phyloP scores from a whole-genome alignment of 2,113 vertebrate genomes.

The Sclerurus mexicanus region DNA sequence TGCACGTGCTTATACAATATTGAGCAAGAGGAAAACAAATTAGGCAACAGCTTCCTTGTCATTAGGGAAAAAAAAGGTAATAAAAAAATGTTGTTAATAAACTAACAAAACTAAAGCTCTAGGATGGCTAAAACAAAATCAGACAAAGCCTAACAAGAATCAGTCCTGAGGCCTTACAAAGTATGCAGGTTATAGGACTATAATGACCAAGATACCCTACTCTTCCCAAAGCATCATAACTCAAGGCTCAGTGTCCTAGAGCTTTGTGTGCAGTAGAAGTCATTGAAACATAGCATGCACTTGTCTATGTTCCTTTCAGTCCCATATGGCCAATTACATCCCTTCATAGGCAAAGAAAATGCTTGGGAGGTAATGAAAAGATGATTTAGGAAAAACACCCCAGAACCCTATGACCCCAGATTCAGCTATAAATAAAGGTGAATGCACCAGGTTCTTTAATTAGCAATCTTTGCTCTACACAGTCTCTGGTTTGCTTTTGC shows the following conservation, averaged over 20 bases:
- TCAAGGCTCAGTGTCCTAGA: background rate
- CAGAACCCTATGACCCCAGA: background rate
- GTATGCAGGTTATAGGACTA: background rate
- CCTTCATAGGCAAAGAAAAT: slow-evolving; percentile 29
- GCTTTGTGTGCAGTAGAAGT: background rate
- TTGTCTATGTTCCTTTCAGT: background rate
- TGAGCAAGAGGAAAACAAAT: background rate
- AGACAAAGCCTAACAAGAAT: background rate
- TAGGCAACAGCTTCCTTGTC: background rate
- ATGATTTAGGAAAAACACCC: background rate
- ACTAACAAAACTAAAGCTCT: background rate
- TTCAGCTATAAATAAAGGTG: background rate
- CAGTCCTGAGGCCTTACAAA: background rate
- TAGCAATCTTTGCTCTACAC: background rate
- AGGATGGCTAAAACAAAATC: background rate
- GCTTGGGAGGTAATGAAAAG: slow-evolving; percentile 40
- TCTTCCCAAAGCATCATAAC: background rate
- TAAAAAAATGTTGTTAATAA: background rate
- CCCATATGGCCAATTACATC: slow-evolving; percentile 19
- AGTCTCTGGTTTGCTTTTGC: background rate
- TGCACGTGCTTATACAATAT: background rate
- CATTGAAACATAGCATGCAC: accelerated
- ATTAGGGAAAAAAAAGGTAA: background rate
- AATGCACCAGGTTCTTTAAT: background rate
- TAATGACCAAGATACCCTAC: background rate